Base-by-base conservation (phyloP, 2,888 invertebrate species). In the Euphydryas editha region DNA sequence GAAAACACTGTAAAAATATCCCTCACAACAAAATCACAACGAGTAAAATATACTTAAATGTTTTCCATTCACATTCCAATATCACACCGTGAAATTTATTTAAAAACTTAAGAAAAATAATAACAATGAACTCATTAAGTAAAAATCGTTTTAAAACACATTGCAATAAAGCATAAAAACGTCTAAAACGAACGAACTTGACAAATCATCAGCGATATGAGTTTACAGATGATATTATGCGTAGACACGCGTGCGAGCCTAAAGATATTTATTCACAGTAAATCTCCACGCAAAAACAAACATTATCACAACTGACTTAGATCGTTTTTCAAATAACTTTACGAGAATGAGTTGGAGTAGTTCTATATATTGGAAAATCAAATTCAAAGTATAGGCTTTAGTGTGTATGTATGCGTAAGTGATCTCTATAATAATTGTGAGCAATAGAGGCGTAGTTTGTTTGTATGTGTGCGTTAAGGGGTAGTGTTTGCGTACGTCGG, bases 171-270 rank as follows among this genome's bases (percentile, higher is more conserved):
- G 80, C 76, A 65, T 7, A 73, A 74, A 76, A 65, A 82, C 17
- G 39, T 56, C 66, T 71, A 68, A 13, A 37, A n/a, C 1, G 11
- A 39, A 54, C 61, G 80, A 84, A 88, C 85, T 87, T 89, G 90
- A 90, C 90, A 90, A 84, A 88, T 89, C 90, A 91, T 89, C 88
- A 81, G 79, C 81, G 79, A 80, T 82, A 81, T 80, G 76, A 83
- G 84, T 86, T 85, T 86, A 79, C 86, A 86, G 82, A 87, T 86
- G 86, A 90, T 86, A 90, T 90, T 91, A 91, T 91, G 91, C 91
- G 84, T 81, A 84, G 88, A 85, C 91, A 91, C 89, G 90, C 86
- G 84, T 81, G 75, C 77, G 74, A 66, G 63, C 71, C 70, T 69
- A 69, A 66, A 68, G 72, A 71, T 75, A 72, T 76, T 76, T 76